A percentile compares a stretch with the other conserved stretches of the same genome.
Evolutionary conservation across 2,113 vertebrate species (phyloP).

Genomic region (Coptodon bakossiorum): DNA sequence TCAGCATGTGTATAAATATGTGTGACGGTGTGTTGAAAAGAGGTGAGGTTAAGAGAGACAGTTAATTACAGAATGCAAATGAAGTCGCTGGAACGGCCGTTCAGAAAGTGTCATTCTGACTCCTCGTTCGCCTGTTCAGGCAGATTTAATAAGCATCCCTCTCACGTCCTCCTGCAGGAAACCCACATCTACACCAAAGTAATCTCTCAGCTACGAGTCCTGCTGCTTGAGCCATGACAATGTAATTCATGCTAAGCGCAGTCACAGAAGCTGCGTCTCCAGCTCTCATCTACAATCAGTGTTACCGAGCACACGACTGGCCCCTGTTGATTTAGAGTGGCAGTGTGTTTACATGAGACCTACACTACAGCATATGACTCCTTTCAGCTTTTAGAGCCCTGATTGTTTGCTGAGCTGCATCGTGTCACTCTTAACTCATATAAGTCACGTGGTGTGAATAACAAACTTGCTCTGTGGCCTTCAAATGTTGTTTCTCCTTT

Average conservation of each 20-base stretch:
- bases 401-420: neutral
- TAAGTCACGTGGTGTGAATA: neutral
- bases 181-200: slow-evolving; percentile 50
- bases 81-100: slow-evolving; percentile 62
- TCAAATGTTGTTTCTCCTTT: neutral
- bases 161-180: slow-evolving; percentile 30
- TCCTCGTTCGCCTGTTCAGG: slow-evolving; percentile 34
- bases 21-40: neutral
- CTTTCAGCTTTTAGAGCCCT: neutral
- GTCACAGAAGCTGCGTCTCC: neutral
- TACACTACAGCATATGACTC: neutral
- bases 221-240: slow-evolving; percentile 37
- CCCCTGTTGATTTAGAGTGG: neutral
- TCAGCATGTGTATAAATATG: neutral
- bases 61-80: slow-evolving; percentile 78
- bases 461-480: neutral
- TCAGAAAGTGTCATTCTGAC: slow-evolving; percentile 41
- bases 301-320: neutral
- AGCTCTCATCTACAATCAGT: neutral
- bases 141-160: slow-evolving; percentile 53
- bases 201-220: slow-evolving; percentile 43
- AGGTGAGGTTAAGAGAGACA: slow-evolving; percentile 37
- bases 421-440: neutral
- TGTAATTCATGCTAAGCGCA: slow-evolving; percentile 57
- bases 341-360: neutral